Conservation (phyloP, 2,797 vertebrate genomes). For the Ptychobarbus kaznakovi region DNA sequence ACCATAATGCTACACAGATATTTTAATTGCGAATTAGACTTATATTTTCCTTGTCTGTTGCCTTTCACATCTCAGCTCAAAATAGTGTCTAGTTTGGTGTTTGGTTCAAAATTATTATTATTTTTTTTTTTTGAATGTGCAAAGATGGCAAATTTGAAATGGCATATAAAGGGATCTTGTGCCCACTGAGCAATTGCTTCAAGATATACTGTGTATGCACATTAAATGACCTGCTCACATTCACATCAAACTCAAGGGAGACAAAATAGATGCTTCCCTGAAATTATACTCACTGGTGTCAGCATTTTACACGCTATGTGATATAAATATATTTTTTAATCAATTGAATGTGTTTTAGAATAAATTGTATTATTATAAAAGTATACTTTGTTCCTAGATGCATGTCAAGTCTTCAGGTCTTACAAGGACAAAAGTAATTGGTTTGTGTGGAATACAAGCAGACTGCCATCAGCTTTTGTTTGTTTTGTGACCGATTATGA, state of each 20-base stretch:
- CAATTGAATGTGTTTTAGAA: neutral
- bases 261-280: neutral
- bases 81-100: neutral
- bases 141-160: too few species aligned
- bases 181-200: neutral
- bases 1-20: neutral
- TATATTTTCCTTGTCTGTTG: neutral
- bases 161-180: too few species aligned
- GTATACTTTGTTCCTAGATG: neutral
- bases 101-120: too few species aligned
- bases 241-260: neutral
- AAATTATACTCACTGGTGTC: neutral
- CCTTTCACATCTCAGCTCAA: neutral
- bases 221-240: neutral
- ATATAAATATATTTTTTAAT: neutral
- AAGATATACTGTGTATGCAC: neutral
- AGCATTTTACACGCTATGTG: fast-evolving
- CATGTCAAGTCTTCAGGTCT: neutral
- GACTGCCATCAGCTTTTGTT: neutral
- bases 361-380: neutral
- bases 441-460: too few species aligned
- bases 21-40: neutral
- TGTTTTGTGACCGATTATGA: neutral
- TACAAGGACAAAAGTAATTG: neutral
- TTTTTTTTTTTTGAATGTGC: too few species aligned